Base-by-base conservation (phyloP, 2,113 vertebrate genomes). In the Polypterus bichir region DNA sequence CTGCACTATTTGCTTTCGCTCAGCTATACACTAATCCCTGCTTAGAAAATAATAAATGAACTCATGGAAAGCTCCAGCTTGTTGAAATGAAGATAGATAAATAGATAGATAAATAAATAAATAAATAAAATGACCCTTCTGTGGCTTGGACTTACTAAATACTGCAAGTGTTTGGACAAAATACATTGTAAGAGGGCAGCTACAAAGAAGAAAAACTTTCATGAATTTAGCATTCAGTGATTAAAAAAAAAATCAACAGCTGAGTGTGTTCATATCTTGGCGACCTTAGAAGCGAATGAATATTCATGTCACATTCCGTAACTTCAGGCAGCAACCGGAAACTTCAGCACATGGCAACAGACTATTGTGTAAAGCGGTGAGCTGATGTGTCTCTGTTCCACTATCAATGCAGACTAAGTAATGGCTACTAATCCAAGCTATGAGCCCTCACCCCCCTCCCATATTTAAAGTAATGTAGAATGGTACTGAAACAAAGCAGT, bases 1-100 rank as follows among this genome's bases (percentile, higher is more conserved):
- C 80, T 83, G 68, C 76, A 83, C 86, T 86, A 85, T 81, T 89
- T 71, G 74, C 65, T 66, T 57, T 63, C 55, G 67, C 72, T 77
- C 66, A 75, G 67, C 72, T 78, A 59, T 69, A 70, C 69, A 79
- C 83, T 91, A 90, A 92, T 89, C 84, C 73, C 75, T 76, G 85
- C 88, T 79, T 86, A 82, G 86, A 81, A 27, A 27, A 80, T 82
- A 75, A 76, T 69, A 81, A 83, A 86, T 83, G 79, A 89, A 88
- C 78, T 83, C 74, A 84, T 75, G 74, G 83, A 86, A 88, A 70
- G 80, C 81, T 85, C 80, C 78, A 27, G 27, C 27, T 27, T 27
- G 27, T 27, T 27, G 27, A 27, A 27, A 27, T 27, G 27, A 27
- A 27, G 27, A 27, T 27, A 27, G 27, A 27, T 27, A 27, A 27